These are phyloP conservation scores for Gadus macrocephalus DNA, from an alignment of 2,113 vertebrate genomes.

Conservation along the genomic window DNA sequence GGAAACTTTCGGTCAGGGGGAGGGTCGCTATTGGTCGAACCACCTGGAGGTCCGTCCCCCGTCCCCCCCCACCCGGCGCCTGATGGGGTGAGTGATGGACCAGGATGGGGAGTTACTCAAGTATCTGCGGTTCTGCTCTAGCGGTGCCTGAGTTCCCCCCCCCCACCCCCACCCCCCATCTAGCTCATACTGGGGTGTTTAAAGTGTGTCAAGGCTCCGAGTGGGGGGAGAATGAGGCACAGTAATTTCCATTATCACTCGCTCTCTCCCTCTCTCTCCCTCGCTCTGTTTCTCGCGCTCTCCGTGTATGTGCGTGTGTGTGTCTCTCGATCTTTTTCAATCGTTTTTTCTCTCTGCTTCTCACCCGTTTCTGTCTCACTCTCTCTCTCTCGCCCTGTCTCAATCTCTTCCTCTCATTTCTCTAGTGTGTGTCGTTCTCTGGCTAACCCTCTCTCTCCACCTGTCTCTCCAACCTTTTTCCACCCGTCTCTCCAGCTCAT, in stretches of 20 bases:
- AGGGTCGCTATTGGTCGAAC: slow-evolving; percentile 24
- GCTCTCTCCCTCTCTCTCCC: slow-evolving; percentile 19
- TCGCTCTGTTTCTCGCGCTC: slow-evolving; percentile 13
- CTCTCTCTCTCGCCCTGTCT: neutral
- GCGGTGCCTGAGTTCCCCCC: slow-evolving; percentile 32
- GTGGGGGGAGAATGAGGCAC: slow-evolving; percentile 23
- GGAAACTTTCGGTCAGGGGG: slow-evolving; percentile 14
- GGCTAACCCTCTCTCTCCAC: no score
- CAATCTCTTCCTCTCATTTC: neutral
- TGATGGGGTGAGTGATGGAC: slow-evolving; percentile 54
- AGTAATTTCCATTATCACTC: neutral
- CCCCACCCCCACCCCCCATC: neutral
- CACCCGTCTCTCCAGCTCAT: no score
- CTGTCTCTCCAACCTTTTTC: no score
- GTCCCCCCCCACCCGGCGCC: no score
- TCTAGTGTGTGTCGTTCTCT: neutral
- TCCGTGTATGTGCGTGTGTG: neutral
- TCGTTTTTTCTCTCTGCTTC: slow-evolving; percentile 39
- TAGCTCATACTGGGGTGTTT: slow-evolving; percentile 41
- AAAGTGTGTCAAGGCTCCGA: slow-evolving; percentile 55
- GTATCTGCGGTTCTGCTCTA: slow-evolving; percentile 50
- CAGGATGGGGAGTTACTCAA: slow-evolving; percentile 32
- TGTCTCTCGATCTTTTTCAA: slow-evolving; percentile 16
- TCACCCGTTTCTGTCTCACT: slow-evolving; percentile 17
- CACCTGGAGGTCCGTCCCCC: slow-evolving; percentile 34